Conservation (phyloP, 2,113 vertebrate genomes). For the Danio rerio region DNA sequence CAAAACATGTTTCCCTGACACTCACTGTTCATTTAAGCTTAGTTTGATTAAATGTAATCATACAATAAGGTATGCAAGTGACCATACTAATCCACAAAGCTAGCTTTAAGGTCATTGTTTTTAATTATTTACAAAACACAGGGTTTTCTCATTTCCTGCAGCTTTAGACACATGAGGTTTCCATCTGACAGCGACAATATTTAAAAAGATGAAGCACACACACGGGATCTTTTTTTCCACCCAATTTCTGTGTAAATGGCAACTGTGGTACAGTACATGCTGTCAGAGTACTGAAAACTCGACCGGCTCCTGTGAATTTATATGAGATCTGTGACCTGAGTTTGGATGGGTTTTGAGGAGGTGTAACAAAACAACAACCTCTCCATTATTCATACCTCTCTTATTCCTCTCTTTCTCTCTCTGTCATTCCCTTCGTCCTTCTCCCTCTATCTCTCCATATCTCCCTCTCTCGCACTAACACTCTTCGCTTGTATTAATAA, state of each 20-base stretch:
- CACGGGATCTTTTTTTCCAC: neutral
- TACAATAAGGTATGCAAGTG: no score
- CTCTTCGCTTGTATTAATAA: slow-evolving; percentile 37
- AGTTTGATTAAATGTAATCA: no score
- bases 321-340: slow-evolving; percentile 42
- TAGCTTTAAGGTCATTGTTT: no score
- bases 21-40: no score
- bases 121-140: no score
- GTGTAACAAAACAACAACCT: slow-evolving; percentile 28
- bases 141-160: no score
- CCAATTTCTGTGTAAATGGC: neutral
- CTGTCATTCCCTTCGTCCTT: slow-evolving; percentile 32
- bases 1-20: no score
- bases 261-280: neutral
- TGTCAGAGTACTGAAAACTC: slow-evolving; percentile 10
- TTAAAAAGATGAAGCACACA: neutral
- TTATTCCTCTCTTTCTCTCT: slow-evolving; percentile 8
- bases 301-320: neutral
- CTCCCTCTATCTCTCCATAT: slow-evolving; percentile 23
- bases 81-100: no score
- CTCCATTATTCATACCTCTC: slow-evolving; percentile 36
- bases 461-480: neutral
- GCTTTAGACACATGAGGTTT: no score
- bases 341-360: slow-evolving; percentile 37
- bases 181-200: neutral